Base-by-base conservation (phyloP, 2,797 vertebrate genomes). In the Meda fulgida region DNA sequence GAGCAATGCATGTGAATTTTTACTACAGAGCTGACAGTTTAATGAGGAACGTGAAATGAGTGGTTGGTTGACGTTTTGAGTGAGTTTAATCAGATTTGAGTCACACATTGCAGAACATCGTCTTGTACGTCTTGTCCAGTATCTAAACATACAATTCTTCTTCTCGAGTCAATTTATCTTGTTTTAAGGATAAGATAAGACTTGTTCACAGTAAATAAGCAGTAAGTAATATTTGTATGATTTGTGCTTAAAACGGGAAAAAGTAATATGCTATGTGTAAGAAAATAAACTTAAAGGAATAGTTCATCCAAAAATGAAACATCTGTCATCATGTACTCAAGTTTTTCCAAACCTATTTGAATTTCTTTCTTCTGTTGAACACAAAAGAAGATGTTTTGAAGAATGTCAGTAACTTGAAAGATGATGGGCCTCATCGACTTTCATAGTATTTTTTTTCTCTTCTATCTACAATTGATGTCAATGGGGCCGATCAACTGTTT, bases 401-500 rank as follows among this genome's bases (percentile, higher is more conserved):
- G 6, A 29, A 31, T 29, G 0, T 14, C 0, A 1, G 4, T 63
- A 63, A 18, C 13, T 26, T 7, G 7, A 63, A n/a, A 26, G 11
- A 14, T 65, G 60, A 65, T 13, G 26, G 13, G 1, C 1, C 60
- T 1, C 60, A 29, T 7, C 3, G 13, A 63, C 13, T 29, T 16
- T 14, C 14, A 48, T 48, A 16, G 4, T 48, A 48, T 48, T 14
- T 46, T 46, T n/a, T 46, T 14, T 46, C 4, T 5, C 4, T 46
- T 46, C 43, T 46, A 16, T 46, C 16, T 46, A 46, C 58, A 6
- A 63, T 14, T 14, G 26, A 65, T 16, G 14, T 65, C 60, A 18
- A 3, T 29, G 26, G 13, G 2, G 5, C 26, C 13, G 13, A 63
- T 65, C 60, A 31, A 31, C 6, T 18, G 2, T 31, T 65, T 31